Evolutionary conservation across 2,113 vertebrate genomes (phyloP), one percentile per base, ranked within the genome.

Genomic region (Pseudonaja textilis): DNA sequence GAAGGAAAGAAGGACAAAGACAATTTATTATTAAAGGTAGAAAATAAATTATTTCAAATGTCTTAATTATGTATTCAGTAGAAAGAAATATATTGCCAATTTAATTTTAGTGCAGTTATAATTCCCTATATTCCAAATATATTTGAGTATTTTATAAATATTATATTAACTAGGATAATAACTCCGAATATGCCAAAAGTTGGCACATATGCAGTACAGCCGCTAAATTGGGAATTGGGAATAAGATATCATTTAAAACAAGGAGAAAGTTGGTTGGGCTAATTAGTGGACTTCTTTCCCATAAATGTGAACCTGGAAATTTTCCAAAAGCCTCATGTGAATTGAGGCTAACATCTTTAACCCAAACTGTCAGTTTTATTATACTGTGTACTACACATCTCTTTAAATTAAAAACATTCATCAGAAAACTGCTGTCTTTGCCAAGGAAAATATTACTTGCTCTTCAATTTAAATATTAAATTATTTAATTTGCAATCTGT

Each of bases 361-460:
- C 96, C 95, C 96, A 95, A 98, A 98, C 93, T 96, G 97, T 96
- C 97, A 96, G 94, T 97, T 98, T 98, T 98, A 98, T 98, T 97
- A 98, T 97, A 97, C 96, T 96, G 96, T 96, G 93, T 97, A 98
- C 97, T 97, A 97, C 97, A 96, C 96, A 95, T 94, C 93, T 96
- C 92, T 97, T 97, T 97, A 98, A 98, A 98, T 98, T 98, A 98
- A 98, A 98, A 97, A 96, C 97, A 98, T 98, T 97, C 96, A 98
- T 98, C 98, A 98, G 97, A 97, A 97, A 97, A 97, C 89, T 96
- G 95, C 95, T 96, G 96, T 97, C 97, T 97, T 96, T 95, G 95
- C 92, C 92, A 95, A 97, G 96, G 94, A 97, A 98, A 96, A 96
- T 97, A 98, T 97, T 92, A 91, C 95, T 95, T 94, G 95, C 96